Conservation (phyloP, 2,113 vertebrate species). For the Gopherus evgoodei region DNA sequence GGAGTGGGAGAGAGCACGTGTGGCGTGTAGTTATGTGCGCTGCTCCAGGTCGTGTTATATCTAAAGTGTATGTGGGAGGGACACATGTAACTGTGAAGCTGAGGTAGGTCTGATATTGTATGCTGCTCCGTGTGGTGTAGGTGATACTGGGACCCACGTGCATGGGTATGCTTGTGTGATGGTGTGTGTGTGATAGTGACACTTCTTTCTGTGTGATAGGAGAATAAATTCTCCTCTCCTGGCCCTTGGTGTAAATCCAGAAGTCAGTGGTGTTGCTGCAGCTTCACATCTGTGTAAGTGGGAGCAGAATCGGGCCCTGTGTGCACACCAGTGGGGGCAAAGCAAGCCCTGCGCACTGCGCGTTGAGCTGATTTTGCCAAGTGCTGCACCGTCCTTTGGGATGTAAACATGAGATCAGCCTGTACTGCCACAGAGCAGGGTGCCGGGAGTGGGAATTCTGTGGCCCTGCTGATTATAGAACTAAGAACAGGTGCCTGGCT, state of each 20-base stretch:
- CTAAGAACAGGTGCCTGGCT: neutral
- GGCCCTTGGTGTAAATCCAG: neutral
- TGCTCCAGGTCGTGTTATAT: neutral
- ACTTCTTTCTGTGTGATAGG: neutral
- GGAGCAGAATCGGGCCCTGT: neutral
- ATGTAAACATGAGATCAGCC: neutral
- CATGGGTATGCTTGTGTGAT: neutral
- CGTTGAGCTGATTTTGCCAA: neutral
- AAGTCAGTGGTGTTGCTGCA: neutral
- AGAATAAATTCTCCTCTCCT: neutral
- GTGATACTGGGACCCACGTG: neutral
- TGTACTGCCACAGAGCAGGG: neutral
- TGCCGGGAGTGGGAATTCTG: neutral
- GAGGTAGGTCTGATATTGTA: neutral
- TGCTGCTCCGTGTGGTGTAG: neutral
- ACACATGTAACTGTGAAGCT: neutral
- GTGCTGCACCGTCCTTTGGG: neutral
- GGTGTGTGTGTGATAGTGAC: neutral
- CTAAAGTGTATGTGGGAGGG: neutral
- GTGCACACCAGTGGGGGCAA: neutral
- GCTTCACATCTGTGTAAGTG: neutral
- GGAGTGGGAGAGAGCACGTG: neutral
- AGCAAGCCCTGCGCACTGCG: neutral
- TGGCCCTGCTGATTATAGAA: neutral
- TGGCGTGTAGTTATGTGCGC: neutral